Conservation (phyloP, 2,888 invertebrate genomes). For the Omphaloscelis lunosa region DNA sequence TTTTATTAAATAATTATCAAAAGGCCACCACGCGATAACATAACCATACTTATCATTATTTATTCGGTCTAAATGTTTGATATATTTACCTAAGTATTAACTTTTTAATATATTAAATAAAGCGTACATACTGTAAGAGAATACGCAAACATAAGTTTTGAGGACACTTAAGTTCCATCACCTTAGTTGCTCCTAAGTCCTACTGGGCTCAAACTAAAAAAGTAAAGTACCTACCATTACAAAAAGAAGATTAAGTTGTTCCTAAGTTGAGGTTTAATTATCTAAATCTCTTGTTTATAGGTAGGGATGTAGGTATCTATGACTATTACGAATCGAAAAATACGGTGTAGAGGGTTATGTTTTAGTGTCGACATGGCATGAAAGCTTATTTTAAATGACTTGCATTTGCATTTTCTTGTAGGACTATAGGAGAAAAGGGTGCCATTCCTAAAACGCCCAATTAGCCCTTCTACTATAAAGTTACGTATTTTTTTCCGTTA, state of each 20-base stretch:
- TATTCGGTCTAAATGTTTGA: not conserved
- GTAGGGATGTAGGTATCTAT: not conserved
- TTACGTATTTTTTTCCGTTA: slow-evolving; percentile 36
- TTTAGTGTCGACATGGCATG: too few relatives aligned
- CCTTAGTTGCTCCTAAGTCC: too few relatives aligned
- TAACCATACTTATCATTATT: slow-evolving; percentile 2
- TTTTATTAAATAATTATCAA: not conserved
- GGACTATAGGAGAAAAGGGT: not conserved
- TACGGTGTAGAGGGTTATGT: not conserved
- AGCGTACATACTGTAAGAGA: not conserved
- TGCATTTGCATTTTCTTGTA: not conserved
- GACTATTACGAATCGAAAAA: not conserved
- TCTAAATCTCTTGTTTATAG: not conserved
- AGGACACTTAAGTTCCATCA: not conserved
- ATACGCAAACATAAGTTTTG: not conserved
- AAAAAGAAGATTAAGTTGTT: too few relatives aligned
- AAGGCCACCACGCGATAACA: not conserved
- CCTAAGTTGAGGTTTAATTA: not conserved
- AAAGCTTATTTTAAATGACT: too few relatives aligned
- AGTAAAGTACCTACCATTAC: too few relatives aligned
- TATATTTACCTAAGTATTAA: not conserved
- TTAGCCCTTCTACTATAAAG: not conserved
- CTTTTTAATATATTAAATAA: not conserved
- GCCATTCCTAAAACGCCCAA: not conserved
- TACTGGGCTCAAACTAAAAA: too few relatives aligned